Evolutionary conservation across 23 tunicate species (phyloP).

Genomic region (Diplosoma virens): DNA sequence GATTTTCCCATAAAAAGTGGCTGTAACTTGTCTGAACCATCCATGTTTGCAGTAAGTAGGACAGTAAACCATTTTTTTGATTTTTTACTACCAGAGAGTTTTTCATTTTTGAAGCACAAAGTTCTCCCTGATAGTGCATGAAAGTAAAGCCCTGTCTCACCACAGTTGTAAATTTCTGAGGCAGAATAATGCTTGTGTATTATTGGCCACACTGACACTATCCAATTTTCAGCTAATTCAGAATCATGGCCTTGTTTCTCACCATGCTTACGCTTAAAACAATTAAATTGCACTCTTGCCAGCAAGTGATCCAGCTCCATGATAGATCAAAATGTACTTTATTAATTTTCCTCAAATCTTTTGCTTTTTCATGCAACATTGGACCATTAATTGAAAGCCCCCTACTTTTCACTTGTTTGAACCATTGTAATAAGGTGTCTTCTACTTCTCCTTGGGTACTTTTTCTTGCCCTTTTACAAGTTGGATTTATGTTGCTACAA

Average conservation of each 20-base stretch:
- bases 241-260: too few relatives aligned
- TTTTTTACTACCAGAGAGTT: not conserved
- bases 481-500: conserved; percentile 1
- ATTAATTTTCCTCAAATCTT: not conserved
- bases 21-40: not conserved
- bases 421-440: too few relatives aligned
- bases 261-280: too few relatives aligned
- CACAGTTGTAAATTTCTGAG: too few relatives aligned
- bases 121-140: too few relatives aligned
- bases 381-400: not conserved
- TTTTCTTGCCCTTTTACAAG: conserved; percentile 1
- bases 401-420: conserved; percentile 5
- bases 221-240: not conserved
- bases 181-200: too few relatives aligned
- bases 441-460: not conserved
- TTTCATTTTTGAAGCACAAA: too few relatives aligned
- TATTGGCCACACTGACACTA: not conserved
- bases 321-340: conserved; percentile 7
- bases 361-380: conserved; percentile 11
- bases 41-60: not conserved
- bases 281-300: not conserved
- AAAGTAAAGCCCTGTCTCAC: too few relatives aligned
- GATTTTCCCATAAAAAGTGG: not conserved
- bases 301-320: not conserved
- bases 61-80: not conserved